phyloP scores from a whole-genome alignment of 2,113 vertebrate species.

The Malurus melanocephalus region DNA sequence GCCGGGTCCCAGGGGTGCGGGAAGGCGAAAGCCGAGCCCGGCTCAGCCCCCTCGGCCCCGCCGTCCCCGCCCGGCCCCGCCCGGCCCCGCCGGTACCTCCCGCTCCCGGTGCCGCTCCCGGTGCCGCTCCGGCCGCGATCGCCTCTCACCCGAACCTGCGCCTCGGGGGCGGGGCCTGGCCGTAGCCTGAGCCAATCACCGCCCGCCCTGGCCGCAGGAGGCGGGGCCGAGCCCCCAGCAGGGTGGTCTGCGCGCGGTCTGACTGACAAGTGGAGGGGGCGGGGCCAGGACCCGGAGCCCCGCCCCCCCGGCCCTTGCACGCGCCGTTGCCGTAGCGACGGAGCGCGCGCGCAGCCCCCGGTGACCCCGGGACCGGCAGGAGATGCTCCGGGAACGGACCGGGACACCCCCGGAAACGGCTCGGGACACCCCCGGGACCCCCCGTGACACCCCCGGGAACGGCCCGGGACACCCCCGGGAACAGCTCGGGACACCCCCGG shows the following conservation, averaged over 20 bases:
- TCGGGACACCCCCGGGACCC: neutral
- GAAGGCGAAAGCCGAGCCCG: too few species aligned
- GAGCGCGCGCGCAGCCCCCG: neutral
- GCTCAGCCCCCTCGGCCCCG: neutral
- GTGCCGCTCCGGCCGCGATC: neutral
- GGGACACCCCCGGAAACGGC: neutral
- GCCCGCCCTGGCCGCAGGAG: fast-evolving
- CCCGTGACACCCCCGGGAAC: too few species aligned
- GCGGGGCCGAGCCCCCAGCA: neutral
- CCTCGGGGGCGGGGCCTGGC: neutral
- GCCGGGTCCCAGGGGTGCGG: neutral
- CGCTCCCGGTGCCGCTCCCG: neutral
- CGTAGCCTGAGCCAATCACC: neutral
- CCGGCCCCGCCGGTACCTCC: neutral
- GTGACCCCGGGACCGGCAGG: neutral
- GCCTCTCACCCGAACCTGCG: neutral
- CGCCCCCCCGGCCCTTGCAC: neutral
- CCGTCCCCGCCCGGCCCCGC: neutral
- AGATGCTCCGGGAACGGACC: too few species aligned
- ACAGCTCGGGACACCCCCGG: too few species aligned
- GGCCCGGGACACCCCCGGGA: neutral
- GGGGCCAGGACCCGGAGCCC: fast-evolving
- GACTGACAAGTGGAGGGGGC: neutral
- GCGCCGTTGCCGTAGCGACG: neutral
- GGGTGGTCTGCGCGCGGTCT: neutral